A percentile compares a stretch with the other conserved stretches of the same genome.
Evolutionary conservation across 2,797 vertebrate genomes (phyloP).

Genomic region (Enteromius thamalakanensis): DNA sequence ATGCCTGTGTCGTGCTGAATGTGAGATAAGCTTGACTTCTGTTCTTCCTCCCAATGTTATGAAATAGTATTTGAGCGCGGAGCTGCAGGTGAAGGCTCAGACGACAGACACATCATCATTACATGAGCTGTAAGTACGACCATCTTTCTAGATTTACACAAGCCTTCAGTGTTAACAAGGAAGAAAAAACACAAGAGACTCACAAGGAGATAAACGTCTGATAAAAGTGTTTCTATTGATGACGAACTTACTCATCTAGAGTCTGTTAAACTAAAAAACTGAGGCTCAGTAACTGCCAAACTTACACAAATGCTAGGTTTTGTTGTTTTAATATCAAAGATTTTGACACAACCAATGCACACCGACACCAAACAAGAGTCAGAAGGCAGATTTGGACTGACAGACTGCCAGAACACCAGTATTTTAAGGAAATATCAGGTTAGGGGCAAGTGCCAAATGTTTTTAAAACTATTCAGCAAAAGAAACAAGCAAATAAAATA

Average conservation of each 20-base stretch:
- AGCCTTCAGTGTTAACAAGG: background rate
- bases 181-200: background rate
- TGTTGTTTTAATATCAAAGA: too few relatives aligned
- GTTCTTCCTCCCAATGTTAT: background rate
- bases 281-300: background rate
- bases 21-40: background rate
- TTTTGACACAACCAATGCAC: background rate
- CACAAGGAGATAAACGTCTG: background rate
- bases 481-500: too few relatives aligned
- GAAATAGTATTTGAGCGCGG: background rate
- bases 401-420: background rate
- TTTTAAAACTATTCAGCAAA: background rate
- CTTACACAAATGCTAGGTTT: background rate
- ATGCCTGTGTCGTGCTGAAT: background rate
- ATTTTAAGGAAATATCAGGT: background rate
- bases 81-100: background rate
- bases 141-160: background rate
- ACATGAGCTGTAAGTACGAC: slow-evolving; percentile 27
- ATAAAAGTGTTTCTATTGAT: background rate
- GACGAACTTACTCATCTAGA: background rate
- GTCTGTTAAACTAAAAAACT: background rate
- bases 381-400: background rate
- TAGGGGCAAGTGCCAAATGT: background rate
- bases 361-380: background rate
- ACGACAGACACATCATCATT: background rate